phyloP scores from a whole-genome alignment of 2,113 vertebrate genomes.

The Megalops atlanticus region DNA sequence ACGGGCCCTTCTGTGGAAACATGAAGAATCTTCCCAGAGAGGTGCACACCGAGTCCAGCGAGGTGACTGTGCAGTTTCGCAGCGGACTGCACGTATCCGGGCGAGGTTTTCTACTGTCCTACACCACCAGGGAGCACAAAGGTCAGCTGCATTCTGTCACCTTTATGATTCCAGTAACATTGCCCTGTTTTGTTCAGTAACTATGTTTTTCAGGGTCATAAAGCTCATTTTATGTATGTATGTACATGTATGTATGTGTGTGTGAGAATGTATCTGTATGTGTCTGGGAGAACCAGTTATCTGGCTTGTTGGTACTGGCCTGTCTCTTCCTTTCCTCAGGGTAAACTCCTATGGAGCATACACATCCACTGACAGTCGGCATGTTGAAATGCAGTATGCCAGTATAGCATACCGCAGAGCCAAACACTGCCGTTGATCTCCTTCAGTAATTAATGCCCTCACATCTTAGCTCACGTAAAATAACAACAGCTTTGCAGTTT shows the following conservation, averaged over 20 bases:
- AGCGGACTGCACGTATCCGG: constrained; percentile 79
- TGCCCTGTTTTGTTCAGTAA: neutral
- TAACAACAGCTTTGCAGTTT: neutral
- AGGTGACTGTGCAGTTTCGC: constrained; percentile 77
- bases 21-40: constrained; percentile 59
- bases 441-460: neutral
- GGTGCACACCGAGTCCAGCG: constrained; percentile 70
- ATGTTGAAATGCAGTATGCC: neutral
- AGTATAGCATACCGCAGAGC: neutral
- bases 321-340: neutral
- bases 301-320: neutral
- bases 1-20: constrained; percentile 74
- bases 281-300: neutral
- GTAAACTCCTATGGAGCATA: neutral
- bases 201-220: neutral
- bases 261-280: no score
- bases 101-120: constrained; percentile 82
- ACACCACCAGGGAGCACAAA: constrained; percentile 77
- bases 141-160: constrained; percentile 61
- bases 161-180: neutral
- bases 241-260: no score
- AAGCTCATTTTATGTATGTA: neutral
- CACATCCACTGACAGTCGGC: neutral
- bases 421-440: neutral
- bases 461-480: neutral